Evolutionary conservation across 1,140 invertebrate genomes (phyloP).

Genomic region (Bombus consobrinus): DNA sequence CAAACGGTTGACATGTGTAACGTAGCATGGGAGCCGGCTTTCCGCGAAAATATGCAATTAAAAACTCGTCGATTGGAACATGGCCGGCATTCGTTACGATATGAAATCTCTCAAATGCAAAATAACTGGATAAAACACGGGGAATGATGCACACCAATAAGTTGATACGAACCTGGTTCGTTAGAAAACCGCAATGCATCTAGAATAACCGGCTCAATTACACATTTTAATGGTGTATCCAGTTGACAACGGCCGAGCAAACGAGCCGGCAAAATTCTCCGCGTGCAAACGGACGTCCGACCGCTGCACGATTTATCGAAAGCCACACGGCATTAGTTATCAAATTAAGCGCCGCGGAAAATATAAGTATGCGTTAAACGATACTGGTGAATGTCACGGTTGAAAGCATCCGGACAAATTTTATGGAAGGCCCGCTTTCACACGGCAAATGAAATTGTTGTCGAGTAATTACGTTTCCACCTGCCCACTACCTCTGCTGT

Average conservation of each 20-base stretch:
- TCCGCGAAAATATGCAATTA: constrained; percentile 6
- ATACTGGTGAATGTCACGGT: constrained; percentile 1
- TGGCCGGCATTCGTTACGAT: background rate
- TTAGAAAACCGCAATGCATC: constrained; percentile 19
- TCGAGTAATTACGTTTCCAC: constrained; percentile 13
- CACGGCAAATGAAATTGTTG: background rate
- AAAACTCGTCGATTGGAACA: constrained; percentile 15
- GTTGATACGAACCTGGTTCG: constrained; percentile 9
- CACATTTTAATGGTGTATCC: constrained; percentile 27
- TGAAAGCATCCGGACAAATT: constrained; percentile 27
- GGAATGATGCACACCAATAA: background rate
- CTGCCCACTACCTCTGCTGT: background rate
- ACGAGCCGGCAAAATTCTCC: constrained; percentile 34
- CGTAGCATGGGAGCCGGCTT: background rate
- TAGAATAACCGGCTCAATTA: constrained; percentile 41
- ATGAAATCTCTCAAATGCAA: background rate
- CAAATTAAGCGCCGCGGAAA: constrained; percentile 48
- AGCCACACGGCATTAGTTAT: constrained; percentile 40
- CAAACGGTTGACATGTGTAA: background rate
- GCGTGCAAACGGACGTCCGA: constrained; percentile 15
- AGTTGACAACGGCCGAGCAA: background rate
- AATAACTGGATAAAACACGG: constrained; percentile 5
- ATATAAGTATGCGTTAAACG: constrained; percentile 44
- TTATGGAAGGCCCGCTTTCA: constrained; percentile 18
- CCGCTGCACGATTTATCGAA: constrained; percentile 35